Base-by-base conservation (phyloP, 2,888 invertebrate species). In the Stenoptilia bipunctidactyla region DNA sequence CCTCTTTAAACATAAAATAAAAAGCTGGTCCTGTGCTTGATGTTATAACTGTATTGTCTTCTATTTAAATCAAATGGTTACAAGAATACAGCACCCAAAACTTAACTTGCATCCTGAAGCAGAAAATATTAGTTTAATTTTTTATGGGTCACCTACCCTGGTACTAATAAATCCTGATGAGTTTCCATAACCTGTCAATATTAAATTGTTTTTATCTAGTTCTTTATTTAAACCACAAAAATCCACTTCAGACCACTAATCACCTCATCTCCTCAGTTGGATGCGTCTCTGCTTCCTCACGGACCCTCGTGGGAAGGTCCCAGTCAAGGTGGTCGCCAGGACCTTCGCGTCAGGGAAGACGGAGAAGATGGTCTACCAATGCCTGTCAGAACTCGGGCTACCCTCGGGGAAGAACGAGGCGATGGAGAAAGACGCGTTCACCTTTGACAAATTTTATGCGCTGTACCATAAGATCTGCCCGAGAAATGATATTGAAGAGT, bases 271-370 rank as follows among this genome's bases (percentile, higher is more conserved):
- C 87, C 88, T 57, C 84, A 99, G 98, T 89, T 99, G 99, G 99
- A 97, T 98, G 95, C 91, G 97, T 46, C 87, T 99, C 38, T 92
- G 96, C 46, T 95, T 98, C 85, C 88, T 93, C 57, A 94, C 96
- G 40, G 98, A 98, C 68, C 92, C 94, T 27, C 92, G 92, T 61
- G 96, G 97, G 30, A 96, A 97, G 80, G 97, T 99, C 42, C 98
- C 98, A 1, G 97, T 98, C 1, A 94, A 96, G 85, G 94, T 96
- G 38, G 93, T 99, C 27, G 96, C 97, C 40, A 88, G 96, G 65
- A 99, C 98, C 42, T 99, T 99, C 83, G 98, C 98, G 1, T 98
- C 98, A n/a, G 99, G 99, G 27, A 97, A 97, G 85, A 97, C 98
- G 2, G 99, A 99, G 79, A 98, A 97, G 76, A 87, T 98, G 68